These are phyloP conservation scores for Lepidonotus clava DNA, from an alignment of 2,888 invertebrate species.

Conservation along the genomic window DNA sequence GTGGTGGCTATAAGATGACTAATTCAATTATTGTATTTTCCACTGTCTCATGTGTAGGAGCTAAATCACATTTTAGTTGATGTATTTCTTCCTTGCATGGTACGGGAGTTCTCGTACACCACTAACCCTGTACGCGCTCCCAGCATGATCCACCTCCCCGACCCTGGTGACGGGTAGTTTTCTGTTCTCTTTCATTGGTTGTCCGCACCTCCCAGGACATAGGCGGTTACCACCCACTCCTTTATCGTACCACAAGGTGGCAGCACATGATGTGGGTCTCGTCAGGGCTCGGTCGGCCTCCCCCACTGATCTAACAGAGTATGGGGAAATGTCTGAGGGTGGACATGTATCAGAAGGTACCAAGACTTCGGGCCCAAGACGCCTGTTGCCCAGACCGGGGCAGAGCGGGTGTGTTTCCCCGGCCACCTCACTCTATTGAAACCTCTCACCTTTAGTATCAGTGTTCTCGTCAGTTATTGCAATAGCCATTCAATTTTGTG, in stretches of 20 bases:
- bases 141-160: too few species aligned
- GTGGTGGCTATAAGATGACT: too few species aligned
- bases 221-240: not conserved
- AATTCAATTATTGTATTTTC: too few species aligned
- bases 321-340: not conserved
- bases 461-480: not conserved
- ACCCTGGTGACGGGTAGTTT: slow-evolving; percentile 25
- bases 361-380: not conserved
- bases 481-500: not conserved
- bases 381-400: not conserved
- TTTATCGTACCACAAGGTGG: not conserved
- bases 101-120: too few species aligned
- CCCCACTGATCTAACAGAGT: not conserved
- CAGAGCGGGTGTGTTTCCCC: not conserved
- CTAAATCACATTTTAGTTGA: too few species aligned
- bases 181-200: slow-evolving; percentile 31
- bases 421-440: not conserved
- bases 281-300: not conserved
- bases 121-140: too few species aligned
- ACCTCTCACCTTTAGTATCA: not conserved
- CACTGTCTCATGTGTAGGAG: too few species aligned
- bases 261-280: not conserved
- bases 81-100: too few species aligned
- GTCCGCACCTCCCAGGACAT: not conserved
- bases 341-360: too few species aligned